Evolutionary conservation across 30 jellyfish, hydroid and myxozoan species (phyloP).

Genomic region (Cassiopea xamachana): DNA sequence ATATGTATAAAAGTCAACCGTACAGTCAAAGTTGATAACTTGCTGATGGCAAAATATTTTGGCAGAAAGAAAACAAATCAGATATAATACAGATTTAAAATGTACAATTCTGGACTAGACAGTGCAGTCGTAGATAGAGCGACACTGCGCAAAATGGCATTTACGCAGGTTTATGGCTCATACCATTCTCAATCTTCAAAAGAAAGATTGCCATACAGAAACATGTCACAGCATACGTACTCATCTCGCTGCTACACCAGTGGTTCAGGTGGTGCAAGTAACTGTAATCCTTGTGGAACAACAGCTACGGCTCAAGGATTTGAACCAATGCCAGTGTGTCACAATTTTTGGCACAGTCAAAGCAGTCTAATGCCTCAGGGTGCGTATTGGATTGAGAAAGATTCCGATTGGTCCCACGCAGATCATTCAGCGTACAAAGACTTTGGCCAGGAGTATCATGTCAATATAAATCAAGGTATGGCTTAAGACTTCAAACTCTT

Average conservation of each 20-base stretch:
- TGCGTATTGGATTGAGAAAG: conserved; percentile 47
- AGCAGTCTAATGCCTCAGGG: background rate
- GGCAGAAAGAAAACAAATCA: background rate
- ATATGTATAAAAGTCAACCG: background rate
- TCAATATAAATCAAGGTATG: conserved; percentile 48
- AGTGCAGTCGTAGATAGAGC: conserved; percentile 32
- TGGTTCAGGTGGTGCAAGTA: background rate
- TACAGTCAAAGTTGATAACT: background rate
- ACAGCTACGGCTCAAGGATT: background rate
- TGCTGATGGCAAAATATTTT: background rate
- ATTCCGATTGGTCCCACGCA: conserved; percentile 9
- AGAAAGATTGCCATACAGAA: conserved; percentile 37
- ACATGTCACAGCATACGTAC: conserved; percentile 17
- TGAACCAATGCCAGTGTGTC: background rate
- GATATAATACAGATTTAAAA: background rate
- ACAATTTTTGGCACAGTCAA: conserved; percentile 8
- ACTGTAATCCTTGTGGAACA: conserved; percentile 5
- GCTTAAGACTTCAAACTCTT: background rate
- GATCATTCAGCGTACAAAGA: conserved; percentile 36
- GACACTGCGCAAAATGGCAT: conserved; percentile 59
- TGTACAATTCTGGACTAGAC: conserved; percentile 42
- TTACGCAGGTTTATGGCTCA: conserved; percentile 39
- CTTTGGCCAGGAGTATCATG: conserved; percentile 14
- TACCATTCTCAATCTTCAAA: conserved; percentile 8
- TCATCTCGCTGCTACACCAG: conserved; percentile 32